Evolutionary conservation across 2,888 invertebrate genomes (phyloP).

Genomic region (Protophormia terraenovae): DNA sequence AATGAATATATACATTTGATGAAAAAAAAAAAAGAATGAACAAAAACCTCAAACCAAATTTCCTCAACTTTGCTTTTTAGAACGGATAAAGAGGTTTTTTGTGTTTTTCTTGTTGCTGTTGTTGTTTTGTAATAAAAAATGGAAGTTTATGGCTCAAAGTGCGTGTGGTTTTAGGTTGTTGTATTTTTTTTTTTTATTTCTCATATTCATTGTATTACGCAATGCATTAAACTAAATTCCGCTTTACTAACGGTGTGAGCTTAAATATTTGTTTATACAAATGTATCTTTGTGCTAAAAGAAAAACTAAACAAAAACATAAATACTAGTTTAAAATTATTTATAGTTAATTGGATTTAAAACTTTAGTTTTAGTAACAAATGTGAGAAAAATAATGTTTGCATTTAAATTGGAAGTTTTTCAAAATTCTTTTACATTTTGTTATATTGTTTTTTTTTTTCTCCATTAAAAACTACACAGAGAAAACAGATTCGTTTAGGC

Average conservation of each 20-base stretch:
- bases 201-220: conserved; percentile 21
- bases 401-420: no score
- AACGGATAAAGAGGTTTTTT: conserved; percentile 60
- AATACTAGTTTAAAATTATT: no score
- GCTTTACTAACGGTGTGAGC: background rate
- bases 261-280: background rate
- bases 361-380: no score
- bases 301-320: background rate
- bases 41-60: conserved; percentile 61
- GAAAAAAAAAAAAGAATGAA: background rate
- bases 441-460: no score
- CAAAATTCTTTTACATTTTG: no score
- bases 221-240: conserved; percentile 42
- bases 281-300: background rate
- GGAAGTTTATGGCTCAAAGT: conserved; percentile 53
- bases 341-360: no score
- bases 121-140: conserved; percentile 28
- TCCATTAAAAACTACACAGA: no score
- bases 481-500: no score
- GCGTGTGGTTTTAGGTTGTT: conserved; percentile 45
- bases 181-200: background rate
- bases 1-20: background rate
- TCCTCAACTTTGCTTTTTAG: conserved; percentile 59
- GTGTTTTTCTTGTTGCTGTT: background rate
- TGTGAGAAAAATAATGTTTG: no score